Conservation (phyloP, 1,140 invertebrate species). For the Drosophila ohnishii region DNA sequence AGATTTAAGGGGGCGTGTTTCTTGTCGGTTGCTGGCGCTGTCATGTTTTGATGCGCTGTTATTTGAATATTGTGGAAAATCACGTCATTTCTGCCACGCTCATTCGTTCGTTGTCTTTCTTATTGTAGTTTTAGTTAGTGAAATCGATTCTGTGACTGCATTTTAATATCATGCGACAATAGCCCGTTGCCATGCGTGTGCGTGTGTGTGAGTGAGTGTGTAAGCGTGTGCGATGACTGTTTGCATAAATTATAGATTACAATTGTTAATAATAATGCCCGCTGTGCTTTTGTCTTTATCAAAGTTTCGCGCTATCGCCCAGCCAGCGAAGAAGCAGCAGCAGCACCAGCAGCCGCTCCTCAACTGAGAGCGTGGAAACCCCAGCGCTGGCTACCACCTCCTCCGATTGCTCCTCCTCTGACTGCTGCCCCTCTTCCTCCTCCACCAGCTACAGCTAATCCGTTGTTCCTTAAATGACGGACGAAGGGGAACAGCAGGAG, state of each 20-base stretch:
- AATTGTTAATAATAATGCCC: slow-evolving; percentile 49
- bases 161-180: slow-evolving; percentile 17
- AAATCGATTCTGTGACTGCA: slow-evolving; percentile 57
- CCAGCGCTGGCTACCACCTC: slow-evolving; percentile 21
- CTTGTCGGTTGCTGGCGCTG: slow-evolving; percentile 20
- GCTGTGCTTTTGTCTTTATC: slow-evolving; percentile 46
- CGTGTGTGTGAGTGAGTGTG: slow-evolving; percentile 22
- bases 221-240: slow-evolving; percentile 22
- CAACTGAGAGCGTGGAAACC: slow-evolving; percentile 30
- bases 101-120: slow-evolving; percentile 15
- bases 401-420: slow-evolving; percentile 13
- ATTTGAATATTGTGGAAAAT: slow-evolving; percentile 56
- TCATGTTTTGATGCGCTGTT: slow-evolving; percentile 36
- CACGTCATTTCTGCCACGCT: slow-evolving; percentile 69
- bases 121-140: slow-evolving; percentile 33
- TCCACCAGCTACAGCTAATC: slow-evolving; percentile 13
- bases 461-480: slow-evolving; percentile 48
- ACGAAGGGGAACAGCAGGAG: slow-evolving; percentile 73
- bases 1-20: slow-evolving; percentile 56
- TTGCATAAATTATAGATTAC: slow-evolving; percentile 30
- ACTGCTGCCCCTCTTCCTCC: slow-evolving; percentile 5
- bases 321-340: slow-evolving; percentile 37
- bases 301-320: slow-evolving; percentile 72
- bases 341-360: slow-evolving; percentile 62
- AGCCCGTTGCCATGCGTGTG: slow-evolving; percentile 1